Base-by-base conservation (phyloP, 2,888 invertebrate species). In the Ephialtes manifestator region DNA sequence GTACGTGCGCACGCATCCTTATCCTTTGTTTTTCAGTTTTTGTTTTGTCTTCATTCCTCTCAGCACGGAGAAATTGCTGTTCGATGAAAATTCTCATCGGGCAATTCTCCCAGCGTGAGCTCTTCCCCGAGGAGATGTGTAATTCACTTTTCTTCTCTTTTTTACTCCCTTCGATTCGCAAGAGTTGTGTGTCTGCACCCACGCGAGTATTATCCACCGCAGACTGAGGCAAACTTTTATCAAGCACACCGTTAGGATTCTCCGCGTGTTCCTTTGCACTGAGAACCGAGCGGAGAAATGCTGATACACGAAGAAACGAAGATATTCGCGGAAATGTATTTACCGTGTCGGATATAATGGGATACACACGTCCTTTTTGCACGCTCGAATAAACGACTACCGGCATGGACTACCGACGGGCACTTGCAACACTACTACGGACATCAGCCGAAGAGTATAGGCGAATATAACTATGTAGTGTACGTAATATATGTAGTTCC, bases 291-390 rank as follows among this genome's bases (percentile, higher is more conserved):
- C 78, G 55, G 35, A 67, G 65, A 58, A 75, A 76, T 63, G 74
- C 68, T 55, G 63, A 70, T 67, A 58, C 24, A 31, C 51, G 55
- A 55, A 65, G 79, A 77, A 84, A 74, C 68, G 84, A 75, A 79
- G 86, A 86, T 58, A 83, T 85, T 83, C 82, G 70, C 70, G 82
- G 85, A 85, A 85, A 78, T 70, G 78, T 78, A 60, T 78, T 70
- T 78, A 78, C 78, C 78, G 68, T 58, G 78, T 78, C 58, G 78
- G 68, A 78, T 78, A 78, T 78, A 78, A 78, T 68, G 68, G 68
- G 48, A 76, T 43, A 77, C 48, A 51, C 58, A 39, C 28, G 55
- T 55, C 5, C 43, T 46, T 83, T 83, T 68, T 84, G 72, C 75
- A 63, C 71, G 75, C 31, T 80, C 76, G 82, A 80, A 83, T 80